A percentile compares a stretch with the other conserved stretches of the same genome.
Evolutionary conservation across 2,113 vertebrate species (phyloP).

Genomic region (Odocoileus virginianus): DNA sequence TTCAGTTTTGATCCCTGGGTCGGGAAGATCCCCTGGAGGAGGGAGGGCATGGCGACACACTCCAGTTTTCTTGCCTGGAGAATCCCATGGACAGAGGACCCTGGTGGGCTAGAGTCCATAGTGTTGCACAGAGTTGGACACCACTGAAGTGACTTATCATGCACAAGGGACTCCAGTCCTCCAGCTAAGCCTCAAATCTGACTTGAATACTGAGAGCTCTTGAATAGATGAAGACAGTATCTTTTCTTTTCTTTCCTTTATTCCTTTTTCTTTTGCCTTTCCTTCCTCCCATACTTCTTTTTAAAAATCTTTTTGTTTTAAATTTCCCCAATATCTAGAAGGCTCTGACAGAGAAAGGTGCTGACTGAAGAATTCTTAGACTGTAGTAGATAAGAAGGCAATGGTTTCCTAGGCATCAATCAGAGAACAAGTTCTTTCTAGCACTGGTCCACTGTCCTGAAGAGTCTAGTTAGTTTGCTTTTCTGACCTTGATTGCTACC

Average conservation of each 20-base stretch:
- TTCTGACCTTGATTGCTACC: conserved; percentile 54
- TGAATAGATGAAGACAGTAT: not conserved
- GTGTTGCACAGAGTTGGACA: accelerated
- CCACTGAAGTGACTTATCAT: not conserved
- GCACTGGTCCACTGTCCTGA: not conserved
- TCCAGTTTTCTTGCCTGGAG: not conserved
- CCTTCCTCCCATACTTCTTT: not conserved
- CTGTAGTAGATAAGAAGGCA: not conserved
- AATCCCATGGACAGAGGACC: not conserved
- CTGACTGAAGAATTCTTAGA: not conserved
- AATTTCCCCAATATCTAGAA: not conserved
- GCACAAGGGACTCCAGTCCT: not conserved
- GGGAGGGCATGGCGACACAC: not conserved
- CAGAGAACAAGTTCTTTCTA: conserved; percentile 40
- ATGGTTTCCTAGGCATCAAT: not conserved
- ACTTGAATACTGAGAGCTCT: not conserved
- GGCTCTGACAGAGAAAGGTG: not conserved
- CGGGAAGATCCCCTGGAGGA: not conserved
- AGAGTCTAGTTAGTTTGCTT: conserved; percentile 50
- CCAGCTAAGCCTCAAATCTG: not conserved
- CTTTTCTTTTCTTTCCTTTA: not conserved
- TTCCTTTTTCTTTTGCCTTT: not conserved
- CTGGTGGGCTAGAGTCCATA: not conserved
- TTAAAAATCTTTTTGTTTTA: not conserved
- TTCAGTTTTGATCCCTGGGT: not conserved